phyloP scores from a whole-genome alignment of 2,113 vertebrate species.

The Actenoides lindsayi region DNA sequence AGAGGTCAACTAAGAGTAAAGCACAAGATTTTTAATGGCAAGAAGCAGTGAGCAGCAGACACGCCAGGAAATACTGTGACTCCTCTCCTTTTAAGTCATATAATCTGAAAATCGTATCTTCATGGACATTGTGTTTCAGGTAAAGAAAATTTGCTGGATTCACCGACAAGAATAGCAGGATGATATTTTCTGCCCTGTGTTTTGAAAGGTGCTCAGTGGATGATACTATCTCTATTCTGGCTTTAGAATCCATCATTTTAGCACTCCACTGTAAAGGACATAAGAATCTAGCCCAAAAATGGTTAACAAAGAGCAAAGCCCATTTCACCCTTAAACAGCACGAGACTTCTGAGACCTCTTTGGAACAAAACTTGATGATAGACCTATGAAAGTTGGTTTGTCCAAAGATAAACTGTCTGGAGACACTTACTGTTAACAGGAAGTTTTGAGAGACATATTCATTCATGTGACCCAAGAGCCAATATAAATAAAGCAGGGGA shows the following conservation, averaged over 20 bases:
- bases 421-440: neutral
- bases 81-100: neutral
- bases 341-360: neutral
- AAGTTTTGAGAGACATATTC: neutral
- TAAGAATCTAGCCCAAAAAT: neutral
- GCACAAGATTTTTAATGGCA: neutral
- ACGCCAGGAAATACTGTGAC: neutral
- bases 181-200: neutral
- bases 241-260: neutral
- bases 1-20: neutral
- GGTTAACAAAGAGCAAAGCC: neutral
- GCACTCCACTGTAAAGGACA: neutral
- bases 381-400: neutral
- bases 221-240: neutral
- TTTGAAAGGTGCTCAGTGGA: neutral
- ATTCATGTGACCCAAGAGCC: neutral
- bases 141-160: neutral
- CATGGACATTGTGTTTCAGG: neutral
- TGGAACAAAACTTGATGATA: neutral
- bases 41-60: neutral
- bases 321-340: neutral
- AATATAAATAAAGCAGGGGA: neutral
- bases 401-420: neutral
- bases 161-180: neutral
- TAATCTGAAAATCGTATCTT: neutral